These are phyloP conservation scores for Gryllus bimaculatus DNA, from an alignment of 1,140 invertebrate genomes.

Conservation along the genomic window DNA sequence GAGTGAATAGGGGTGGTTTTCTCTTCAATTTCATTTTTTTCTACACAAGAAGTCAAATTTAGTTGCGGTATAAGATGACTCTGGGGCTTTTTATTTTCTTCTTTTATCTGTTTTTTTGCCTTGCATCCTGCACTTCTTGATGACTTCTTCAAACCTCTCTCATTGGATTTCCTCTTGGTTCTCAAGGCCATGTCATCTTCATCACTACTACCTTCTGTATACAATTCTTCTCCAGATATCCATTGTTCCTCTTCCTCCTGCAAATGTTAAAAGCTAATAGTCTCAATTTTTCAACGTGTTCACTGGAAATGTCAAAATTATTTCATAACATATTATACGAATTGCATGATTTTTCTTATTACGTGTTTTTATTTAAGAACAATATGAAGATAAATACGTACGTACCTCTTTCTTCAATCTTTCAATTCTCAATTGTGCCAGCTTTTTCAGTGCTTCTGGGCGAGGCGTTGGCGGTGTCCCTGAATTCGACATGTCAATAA, in stretches of 20 bases:
- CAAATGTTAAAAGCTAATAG: background rate
- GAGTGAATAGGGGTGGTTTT: no score
- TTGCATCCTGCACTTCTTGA: background rate
- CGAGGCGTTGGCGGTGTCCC: background rate
- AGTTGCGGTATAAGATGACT: background rate
- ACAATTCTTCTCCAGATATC: conserved; percentile 28
- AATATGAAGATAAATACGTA: no score
- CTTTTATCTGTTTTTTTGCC: background rate
- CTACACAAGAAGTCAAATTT: background rate
- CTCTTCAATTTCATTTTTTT: no score
- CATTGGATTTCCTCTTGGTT: conserved; percentile 7
- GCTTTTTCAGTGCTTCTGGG: conserved; percentile 9
- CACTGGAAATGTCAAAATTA: background rate
- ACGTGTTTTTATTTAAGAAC: no score
- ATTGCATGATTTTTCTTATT: no score
- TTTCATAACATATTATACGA: no score
- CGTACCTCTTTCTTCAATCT: conserved; percentile 11
- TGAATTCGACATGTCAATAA: background rate
- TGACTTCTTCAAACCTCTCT: background rate
- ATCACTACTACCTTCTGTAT: conserved; percentile 28
- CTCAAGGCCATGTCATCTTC: conserved; percentile 22
- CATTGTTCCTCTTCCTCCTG: conserved; percentile 29
- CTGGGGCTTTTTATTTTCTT: background rate
- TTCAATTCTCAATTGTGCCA: conserved; percentile 11
- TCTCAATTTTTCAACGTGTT: background rate